Base-by-base conservation (phyloP, 2,113 vertebrate genomes). In the Hemiscyllium ocellatum region DNA sequence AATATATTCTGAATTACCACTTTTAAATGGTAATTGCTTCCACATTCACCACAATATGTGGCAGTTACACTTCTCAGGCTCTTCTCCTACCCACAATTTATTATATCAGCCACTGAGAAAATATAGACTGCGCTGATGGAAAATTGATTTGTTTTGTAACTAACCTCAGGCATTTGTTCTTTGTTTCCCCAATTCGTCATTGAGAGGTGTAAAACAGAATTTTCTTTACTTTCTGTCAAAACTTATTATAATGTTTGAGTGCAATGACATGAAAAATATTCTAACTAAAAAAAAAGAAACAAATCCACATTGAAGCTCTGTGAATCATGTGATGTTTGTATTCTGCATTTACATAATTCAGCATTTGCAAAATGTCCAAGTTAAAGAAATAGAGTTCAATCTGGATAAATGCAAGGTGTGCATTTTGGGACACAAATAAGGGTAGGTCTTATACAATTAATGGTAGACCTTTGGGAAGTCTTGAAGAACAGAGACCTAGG, bases 21-120 rank as follows among this genome's bases (percentile, higher is more conserved):
- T 95, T 95, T 94, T 69, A 94, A 66, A 94, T 26, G 72, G 42
- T 95, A 95, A 95, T 95, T 95, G 70, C 69, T 95, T 95, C 94
- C 94, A 95, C 69, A 95, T 95, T 95, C 68, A 69, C 91, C 66
- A 76, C 94, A 95, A 95, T 76, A 72, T 15, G 94, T 95, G 94
- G 69, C 94, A 95, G 69, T 76, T 68, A 95, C 69, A 72, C 94
- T 72, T 95, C 47, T 95, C 29, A 29, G 76, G 94, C 42, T 95
- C 26, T 72, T 72, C 89, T 93, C n/a, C 68, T 72, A 37, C 6
- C 66, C 91, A 94, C 61, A 42, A 24, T 94, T 70, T 72, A 22
- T 70, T 94, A 47, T 70, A 94, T 94, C n/a, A 66, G 69, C 13
- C 68, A 72, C 68, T 95, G 68, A 70, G 70, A 68, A 72, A 95